Percentiles rank a stretch among this genome's conserved stretches.
phyloP scores from a whole-genome alignment of 2,888 invertebrate genomes.

The Miltochrista miniata region DNA sequence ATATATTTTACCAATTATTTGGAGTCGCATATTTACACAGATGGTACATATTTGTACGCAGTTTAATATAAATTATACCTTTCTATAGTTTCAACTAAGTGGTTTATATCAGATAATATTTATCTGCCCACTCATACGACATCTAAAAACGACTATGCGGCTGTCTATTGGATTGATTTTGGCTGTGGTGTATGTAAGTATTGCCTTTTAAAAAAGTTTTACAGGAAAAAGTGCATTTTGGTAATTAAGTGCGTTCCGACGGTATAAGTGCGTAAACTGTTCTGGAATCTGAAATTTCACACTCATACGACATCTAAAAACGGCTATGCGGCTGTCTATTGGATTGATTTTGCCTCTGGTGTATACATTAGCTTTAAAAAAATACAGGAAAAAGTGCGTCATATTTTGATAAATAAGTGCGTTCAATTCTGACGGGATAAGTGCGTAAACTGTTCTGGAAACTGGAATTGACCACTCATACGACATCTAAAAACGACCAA shows the following conservation, averaged over 20 bases:
- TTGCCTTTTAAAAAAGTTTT: background rate
- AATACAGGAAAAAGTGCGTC: background rate
- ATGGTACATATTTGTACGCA: slow-evolving; percentile 33
- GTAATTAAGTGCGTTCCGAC: background rate
- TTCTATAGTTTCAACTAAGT: slow-evolving; percentile 19
- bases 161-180: slow-evolving; percentile 21
- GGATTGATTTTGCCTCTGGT: slow-evolving; percentile 30
- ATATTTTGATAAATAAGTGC: background rate
- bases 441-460: background rate
- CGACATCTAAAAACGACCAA: slow-evolving; percentile 19
- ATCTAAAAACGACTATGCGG: slow-evolving; percentile 26
- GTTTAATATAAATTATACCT: slow-evolving; percentile 39
- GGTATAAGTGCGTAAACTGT: no score
- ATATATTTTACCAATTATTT: slow-evolving; percentile 12
- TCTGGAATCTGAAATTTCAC: slow-evolving; percentile 23
- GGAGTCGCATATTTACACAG: slow-evolving; percentile 19
- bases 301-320: slow-evolving; percentile 24
- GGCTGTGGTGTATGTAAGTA: slow-evolving; percentile 45
- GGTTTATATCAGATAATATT: slow-evolving; percentile 36
- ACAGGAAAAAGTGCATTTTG: background rate
- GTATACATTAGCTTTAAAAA: slow-evolving; percentile 36
- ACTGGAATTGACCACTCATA: slow-evolving; percentile 20
- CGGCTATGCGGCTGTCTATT: slow-evolving; percentile 22
- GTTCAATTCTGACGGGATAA: background rate
- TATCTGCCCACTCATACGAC: slow-evolving; percentile 40